A percentile compares a stretch with the other conserved stretches of the same genome.
These are phyloP conservation scores for Kryptolebias ocellatus DNA, from an alignment of 2,797 vertebrate species.

Conservation along the genomic window DNA sequence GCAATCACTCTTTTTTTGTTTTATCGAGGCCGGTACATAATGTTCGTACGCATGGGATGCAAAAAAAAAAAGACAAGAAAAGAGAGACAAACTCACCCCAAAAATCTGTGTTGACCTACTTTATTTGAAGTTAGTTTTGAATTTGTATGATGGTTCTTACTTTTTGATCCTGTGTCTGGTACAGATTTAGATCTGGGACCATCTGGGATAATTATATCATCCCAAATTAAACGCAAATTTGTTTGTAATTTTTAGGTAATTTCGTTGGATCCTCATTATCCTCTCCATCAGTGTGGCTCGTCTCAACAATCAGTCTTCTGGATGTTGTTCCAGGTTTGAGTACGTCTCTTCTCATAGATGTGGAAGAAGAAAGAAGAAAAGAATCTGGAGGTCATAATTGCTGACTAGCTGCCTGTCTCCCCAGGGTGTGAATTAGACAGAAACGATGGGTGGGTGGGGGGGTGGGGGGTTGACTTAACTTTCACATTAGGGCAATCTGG, in stretches of 20 bases:
- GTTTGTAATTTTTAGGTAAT: not conserved
- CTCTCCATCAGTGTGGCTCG: not conserved
- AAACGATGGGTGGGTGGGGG: too few relatives aligned
- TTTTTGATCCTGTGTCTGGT: too few relatives aligned
- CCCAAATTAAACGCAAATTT: not conserved
- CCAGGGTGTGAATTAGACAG: too few relatives aligned
- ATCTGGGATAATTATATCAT: not conserved
- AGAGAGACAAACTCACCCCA: conserved; percentile 1
- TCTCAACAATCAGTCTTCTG: not conserved
- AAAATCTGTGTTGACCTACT: not conserved
- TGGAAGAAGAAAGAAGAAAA: not conserved
- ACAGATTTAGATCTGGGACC: not conserved
- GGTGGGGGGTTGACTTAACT: too few relatives aligned
- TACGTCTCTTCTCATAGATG: not conserved
- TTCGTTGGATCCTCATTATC: not conserved
- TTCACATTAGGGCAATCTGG: too few relatives aligned
- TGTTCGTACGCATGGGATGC: conserved; percentile 1
- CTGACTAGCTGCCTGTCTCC: too few relatives aligned
- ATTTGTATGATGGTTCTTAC: not conserved
- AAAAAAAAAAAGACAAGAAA: too few relatives aligned
- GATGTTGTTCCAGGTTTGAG: not conserved
- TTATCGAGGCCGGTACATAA: conserved; percentile 11
- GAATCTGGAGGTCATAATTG: too few relatives aligned
- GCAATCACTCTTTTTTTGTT: conserved; percentile 10
- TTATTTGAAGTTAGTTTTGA: not conserved